phyloP scores from a whole-genome alignment of 1,140 invertebrate genomes.

The Cydia amplana region DNA sequence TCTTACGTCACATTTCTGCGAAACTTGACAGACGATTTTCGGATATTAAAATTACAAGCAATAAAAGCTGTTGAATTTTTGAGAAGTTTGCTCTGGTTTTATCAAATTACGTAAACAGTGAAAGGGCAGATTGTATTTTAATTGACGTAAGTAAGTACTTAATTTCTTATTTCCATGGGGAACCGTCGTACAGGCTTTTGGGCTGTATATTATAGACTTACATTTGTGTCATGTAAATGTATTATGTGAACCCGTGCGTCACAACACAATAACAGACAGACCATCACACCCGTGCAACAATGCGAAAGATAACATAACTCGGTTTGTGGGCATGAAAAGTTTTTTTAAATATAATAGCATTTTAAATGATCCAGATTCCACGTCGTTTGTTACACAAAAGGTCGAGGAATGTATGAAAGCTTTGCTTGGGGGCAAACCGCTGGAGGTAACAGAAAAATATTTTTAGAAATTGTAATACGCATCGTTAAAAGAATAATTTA shows the following conservation, averaged over 20 bases:
- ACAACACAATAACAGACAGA: constrained; percentile 19
- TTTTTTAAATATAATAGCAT: background rate
- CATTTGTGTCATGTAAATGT: constrained; percentile 2
- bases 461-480: background rate
- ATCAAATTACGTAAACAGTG: constrained; percentile 27
- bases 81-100: constrained; percentile 5
- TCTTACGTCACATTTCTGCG: background rate
- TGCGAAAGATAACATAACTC: background rate
- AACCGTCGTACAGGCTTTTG: background rate
- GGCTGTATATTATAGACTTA: background rate
- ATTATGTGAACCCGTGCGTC: background rate
- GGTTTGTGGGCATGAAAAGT: background rate
- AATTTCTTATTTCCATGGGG: background rate
- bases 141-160: constrained; percentile 17
- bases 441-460: background rate
- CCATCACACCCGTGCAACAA: background rate
- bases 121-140: constrained; percentile 26
- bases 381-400: background rate
- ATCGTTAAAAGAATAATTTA: background rate
- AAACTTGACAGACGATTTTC: background rate
- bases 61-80: constrained; percentile 18
- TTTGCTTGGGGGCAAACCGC: constrained; percentile 1
- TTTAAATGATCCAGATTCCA: constrained; percentile 9
- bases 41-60: constrained; percentile 12
- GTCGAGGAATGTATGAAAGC: background rate